A percentile compares a stretch with the other conserved stretches of the same genome.
These are phyloP conservation scores for Rotaria magnacalcarata DNA, from an alignment of 2,888 invertebrate species.

Conservation along the genomic window DNA sequence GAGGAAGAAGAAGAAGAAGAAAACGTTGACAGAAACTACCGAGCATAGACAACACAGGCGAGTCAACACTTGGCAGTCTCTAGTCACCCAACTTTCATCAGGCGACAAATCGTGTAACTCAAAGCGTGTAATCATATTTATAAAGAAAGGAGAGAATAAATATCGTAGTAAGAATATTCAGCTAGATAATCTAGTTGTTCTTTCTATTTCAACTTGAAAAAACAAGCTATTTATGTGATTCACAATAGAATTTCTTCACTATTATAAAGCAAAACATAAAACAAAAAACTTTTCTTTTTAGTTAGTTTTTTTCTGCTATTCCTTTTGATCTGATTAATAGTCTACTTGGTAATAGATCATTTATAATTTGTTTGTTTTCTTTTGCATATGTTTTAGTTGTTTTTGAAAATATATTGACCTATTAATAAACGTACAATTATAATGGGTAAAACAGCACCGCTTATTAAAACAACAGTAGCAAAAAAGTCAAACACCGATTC, in stretches of 20 bases:
- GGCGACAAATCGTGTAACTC: not conserved
- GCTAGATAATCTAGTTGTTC: not conserved
- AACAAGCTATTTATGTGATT: not conserved
- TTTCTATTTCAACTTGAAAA: not conserved
- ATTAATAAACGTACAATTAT: not conserved
- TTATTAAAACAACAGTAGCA: not conserved
- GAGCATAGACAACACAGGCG: not conserved
- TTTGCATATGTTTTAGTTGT: not conserved
- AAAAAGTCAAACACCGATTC: not conserved
- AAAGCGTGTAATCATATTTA: not conserved
- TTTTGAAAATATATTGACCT: no score
- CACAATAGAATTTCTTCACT: not conserved
- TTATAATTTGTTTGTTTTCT: no score
- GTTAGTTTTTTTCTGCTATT: not conserved
- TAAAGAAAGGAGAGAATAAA: not conserved
- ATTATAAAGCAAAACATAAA: not conserved
- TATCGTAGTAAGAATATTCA: not conserved
- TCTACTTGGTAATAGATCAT: not conserved
- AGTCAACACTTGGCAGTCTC: not conserved
- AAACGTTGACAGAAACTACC: not conserved
- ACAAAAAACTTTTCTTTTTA: not conserved
- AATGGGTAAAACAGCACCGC: not conserved
- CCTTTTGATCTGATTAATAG: not conserved
- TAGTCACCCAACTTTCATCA: conserved; percentile 3
- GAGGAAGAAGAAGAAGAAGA: not conserved